A percentile compares a stretch with the other conserved stretches of the same genome.
These are phyloP conservation scores for Calliphora vomitoria DNA, from an alignment of 2,888 invertebrate species.

Conservation along the genomic window DNA sequence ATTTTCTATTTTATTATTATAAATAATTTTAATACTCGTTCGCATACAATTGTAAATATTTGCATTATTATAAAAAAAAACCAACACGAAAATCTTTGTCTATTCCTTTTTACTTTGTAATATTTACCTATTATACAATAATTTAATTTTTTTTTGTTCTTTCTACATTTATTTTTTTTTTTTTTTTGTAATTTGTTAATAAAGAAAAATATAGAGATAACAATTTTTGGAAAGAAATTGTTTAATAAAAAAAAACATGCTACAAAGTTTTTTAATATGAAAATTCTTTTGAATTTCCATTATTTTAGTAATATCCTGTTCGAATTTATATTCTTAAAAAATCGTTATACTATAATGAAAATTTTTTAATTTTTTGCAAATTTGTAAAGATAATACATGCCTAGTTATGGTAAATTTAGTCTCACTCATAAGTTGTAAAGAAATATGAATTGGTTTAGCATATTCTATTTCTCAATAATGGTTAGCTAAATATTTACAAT, in stretches of 20 bases:
- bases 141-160: constrained; percentile 32
- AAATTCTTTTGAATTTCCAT: too few relatives aligned
- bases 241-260: constrained; percentile 5
- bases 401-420: too few relatives aligned
- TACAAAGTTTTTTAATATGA: background rate
- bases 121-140: constrained; percentile 22
- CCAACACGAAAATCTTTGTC: constrained; percentile 10
- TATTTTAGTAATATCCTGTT: too few relatives aligned
- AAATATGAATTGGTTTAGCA: too few relatives aligned
- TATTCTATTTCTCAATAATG: too few relatives aligned
- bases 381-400: too few relatives aligned
- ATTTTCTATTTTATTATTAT: constrained; percentile 2
- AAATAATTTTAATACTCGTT: constrained; percentile 15
- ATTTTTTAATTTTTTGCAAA: too few relatives aligned
- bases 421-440: too few relatives aligned
- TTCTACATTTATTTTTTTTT: constrained; percentile 49
- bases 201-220: constrained; percentile 45
- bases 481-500: too few relatives aligned
- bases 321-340: too few relatives aligned
- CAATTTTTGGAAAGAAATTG: constrained; percentile 49
- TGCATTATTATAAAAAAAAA: constrained; percentile 44
- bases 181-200: constrained; percentile 47
- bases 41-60: constrained; percentile 64
- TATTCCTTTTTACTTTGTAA: constrained; percentile 32
- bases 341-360: too few relatives aligned